A percentile compares a stretch with the other conserved stretches of the same genome.
phyloP scores from a whole-genome alignment of 2,113 vertebrate genomes.

The Poeciliopsis prolifica region DNA sequence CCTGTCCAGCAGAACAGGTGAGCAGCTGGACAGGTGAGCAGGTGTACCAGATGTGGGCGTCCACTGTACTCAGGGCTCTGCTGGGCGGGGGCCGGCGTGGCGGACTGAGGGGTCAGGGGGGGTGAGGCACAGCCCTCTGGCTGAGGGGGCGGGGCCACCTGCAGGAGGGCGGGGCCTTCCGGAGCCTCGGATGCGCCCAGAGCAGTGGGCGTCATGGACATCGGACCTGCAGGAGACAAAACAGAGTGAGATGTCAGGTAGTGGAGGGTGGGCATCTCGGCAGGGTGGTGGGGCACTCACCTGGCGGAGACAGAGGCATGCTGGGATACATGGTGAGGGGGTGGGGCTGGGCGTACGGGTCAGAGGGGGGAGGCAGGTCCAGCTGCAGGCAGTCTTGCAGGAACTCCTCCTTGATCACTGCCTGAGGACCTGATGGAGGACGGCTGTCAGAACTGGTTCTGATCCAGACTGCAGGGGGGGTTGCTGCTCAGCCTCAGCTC shows the following conservation, averaged over 20 bases:
- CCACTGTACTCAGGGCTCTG: conserved; percentile 60
- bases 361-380: conserved; percentile 60
- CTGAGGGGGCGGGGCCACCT: conserved; percentile 59
- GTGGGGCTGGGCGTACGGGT: conserved; percentile 69
- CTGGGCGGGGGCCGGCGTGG: conserved; percentile 39
- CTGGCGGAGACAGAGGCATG: conserved; percentile 76
- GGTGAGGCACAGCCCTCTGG: conserved; percentile 52
- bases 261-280: background rate
- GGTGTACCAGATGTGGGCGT: conserved; percentile 60
- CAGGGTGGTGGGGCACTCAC: conserved; percentile 27
- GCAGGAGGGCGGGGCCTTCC: conserved; percentile 68
- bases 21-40: background rate
- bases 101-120: conserved; percentile 34
- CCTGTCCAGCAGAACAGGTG: background rate
- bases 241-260: background rate
- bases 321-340: conserved; percentile 63
- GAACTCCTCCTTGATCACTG: conserved; percentile 80
- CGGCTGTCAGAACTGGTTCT: no score
- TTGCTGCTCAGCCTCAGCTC: background rate
- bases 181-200: background rate
- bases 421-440: conserved; percentile 48
- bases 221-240: conserved; percentile 26
- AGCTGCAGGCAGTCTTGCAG: conserved; percentile 76
- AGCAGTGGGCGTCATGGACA: conserved; percentile 48
- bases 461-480: background rate